Percentiles rank a stretch among this genome's conserved stretches.
Conservation (phyloP, 2,113 vertebrate species). For the Cynoglossus semilaevis region DNA sequence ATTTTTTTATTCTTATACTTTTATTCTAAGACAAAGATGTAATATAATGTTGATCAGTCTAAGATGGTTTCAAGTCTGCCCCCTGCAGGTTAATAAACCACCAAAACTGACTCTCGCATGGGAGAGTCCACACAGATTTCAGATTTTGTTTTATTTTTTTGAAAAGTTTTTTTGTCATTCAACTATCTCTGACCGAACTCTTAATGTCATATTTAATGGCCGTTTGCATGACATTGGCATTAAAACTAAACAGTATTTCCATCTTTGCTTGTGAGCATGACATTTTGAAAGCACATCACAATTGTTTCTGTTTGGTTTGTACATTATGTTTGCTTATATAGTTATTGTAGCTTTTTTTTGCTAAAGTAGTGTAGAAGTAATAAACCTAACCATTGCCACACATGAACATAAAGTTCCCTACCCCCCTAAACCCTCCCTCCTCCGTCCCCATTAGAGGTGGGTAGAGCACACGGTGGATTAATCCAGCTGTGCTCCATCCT, state of each 20-base stretch:
- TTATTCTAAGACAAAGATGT: too few relatives aligned
- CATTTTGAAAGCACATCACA: constrained; percentile 2
- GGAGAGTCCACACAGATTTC: too few relatives aligned
- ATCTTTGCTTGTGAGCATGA: constrained; percentile 18
- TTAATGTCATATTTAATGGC: constrained; percentile 16
- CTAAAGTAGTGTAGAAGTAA: too few relatives aligned
- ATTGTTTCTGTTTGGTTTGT: constrained; percentile 1
- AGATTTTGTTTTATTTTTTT: background rate
- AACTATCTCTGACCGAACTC: background rate
- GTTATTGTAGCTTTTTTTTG: background rate
- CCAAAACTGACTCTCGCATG: background rate
- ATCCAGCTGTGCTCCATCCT: too few relatives aligned
- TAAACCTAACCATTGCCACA: too few relatives aligned
- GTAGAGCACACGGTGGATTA: too few relatives aligned
- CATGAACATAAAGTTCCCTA: too few relatives aligned
- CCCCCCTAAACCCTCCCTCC: too few relatives aligned
- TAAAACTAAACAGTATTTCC: background rate
- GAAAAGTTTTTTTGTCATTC: background rate
- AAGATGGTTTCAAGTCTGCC: background rate
- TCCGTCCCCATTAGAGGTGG: too few relatives aligned
- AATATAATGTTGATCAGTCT: too few relatives aligned
- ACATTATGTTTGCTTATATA: background rate
- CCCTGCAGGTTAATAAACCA: background rate
- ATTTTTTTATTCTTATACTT: too few relatives aligned
- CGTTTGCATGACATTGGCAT: constrained; percentile 38